A percentile compares a stretch with the other conserved stretches of the same genome.
Evolutionary conservation across 1,140 invertebrate species (phyloP).

Genomic region (Catajapyx aquilonaris): DNA sequence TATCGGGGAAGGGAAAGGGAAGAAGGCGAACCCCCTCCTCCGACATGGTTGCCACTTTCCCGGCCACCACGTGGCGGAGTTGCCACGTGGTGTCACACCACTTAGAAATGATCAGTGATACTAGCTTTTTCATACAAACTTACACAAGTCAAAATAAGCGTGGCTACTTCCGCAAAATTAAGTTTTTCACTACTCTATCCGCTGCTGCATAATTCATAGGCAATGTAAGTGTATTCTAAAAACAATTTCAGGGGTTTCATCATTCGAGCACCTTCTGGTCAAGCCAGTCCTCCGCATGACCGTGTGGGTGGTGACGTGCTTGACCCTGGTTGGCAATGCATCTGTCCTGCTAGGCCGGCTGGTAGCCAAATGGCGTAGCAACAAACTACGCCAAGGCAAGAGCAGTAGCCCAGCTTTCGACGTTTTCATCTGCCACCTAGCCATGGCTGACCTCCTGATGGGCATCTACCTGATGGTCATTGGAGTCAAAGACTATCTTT

Average conservation of each 20-base stretch:
- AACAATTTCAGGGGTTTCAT: conserved; percentile 31
- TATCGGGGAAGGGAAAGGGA: too few species aligned
- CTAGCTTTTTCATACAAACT: neutral
- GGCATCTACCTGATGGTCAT: conserved; percentile 52
- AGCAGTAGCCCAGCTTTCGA: conserved; percentile 28
- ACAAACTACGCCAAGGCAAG: conserved; percentile 19
- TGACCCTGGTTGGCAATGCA: conserved; percentile 41
- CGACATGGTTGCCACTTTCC: too few species aligned
- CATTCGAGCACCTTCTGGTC: conserved; percentile 37
- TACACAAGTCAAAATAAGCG: neutral
- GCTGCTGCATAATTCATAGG: neutral
- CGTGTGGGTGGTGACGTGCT: conserved; percentile 46
- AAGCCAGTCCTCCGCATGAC: conserved; percentile 36
- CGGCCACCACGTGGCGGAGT: too few species aligned
- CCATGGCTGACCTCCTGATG: conserved; percentile 57
- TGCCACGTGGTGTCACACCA: too few species aligned
- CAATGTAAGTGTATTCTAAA: too few species aligned
- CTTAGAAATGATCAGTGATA: neutral
- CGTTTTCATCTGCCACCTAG: conserved; percentile 46
- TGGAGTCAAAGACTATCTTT: conserved; percentile 38
- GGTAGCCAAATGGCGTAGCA: conserved; percentile 27
- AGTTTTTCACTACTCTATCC: neutral
- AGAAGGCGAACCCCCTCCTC: too few species aligned
- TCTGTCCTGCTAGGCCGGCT: conserved; percentile 44
- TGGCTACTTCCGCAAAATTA: neutral